Percentiles rank a stretch among this genome's conserved stretches.
Evolutionary conservation across 1,140 invertebrate species (phyloP).

Genomic region (Zaprionus inermis): DNA sequence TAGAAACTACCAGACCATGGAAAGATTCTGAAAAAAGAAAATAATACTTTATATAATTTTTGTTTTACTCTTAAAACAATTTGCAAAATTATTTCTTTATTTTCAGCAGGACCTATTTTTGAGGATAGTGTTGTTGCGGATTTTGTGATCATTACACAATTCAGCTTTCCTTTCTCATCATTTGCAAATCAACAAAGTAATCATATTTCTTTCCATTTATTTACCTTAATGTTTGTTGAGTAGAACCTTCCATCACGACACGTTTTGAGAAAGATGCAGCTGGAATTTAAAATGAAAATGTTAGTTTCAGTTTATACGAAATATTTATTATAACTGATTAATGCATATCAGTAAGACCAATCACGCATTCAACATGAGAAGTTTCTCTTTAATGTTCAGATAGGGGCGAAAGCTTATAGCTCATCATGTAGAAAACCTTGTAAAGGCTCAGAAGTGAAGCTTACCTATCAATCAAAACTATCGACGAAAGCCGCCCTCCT

Average conservation of each 20-base stretch:
- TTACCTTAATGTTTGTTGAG: neutral
- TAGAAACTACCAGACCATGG: neutral
- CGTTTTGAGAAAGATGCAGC: neutral
- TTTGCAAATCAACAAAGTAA: neutral
- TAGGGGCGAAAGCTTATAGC: slow-evolving; percentile 58
- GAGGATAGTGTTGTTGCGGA: slow-evolving; percentile 78
- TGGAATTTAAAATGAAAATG: neutral
- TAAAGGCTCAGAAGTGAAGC: neutral
- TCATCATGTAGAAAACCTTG: slow-evolving; percentile 33
- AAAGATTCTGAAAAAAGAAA: neutral
- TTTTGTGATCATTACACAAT: slow-evolving; percentile 80
- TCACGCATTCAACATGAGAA: slow-evolving; percentile 56
- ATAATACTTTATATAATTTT: neutral
- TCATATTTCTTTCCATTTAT: neutral
- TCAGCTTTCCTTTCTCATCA: slow-evolving; percentile 71
- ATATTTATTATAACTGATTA: neutral
- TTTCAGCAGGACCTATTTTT: slow-evolving; percentile 80
- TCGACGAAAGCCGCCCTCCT: too few relatives aligned
- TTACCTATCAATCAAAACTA: neutral
- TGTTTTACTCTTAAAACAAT: neutral
- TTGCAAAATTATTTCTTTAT: neutral
- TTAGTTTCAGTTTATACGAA: neutral
- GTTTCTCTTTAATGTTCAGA: slow-evolving; percentile 53
- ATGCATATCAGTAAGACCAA: slow-evolving; percentile 42
- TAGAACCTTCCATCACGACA: neutral